Evolutionary conservation across 2,113 vertebrate genomes (phyloP).

Genomic region (Gadus chalcogrammus): DNA sequence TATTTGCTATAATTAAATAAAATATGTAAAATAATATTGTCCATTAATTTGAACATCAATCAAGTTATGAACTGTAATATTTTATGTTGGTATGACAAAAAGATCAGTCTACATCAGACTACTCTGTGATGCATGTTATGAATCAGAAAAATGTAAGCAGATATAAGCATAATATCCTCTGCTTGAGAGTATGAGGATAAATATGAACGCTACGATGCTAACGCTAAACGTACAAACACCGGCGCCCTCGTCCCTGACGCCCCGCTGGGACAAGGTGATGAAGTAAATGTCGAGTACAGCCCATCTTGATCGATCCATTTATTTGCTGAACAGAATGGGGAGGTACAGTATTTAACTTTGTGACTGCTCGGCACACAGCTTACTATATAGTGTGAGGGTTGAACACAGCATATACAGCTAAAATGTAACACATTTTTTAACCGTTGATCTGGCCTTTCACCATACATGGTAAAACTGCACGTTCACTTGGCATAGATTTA

Average conservation of each 20-base stretch:
- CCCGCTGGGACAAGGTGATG: too few species aligned
- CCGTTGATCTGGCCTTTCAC: conserved; percentile 30
- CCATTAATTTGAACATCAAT: background rate
- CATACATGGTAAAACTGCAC: conserved; percentile 35
- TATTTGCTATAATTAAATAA: too few species aligned
- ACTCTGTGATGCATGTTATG: too few species aligned
- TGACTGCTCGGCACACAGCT: conserved; percentile 49
- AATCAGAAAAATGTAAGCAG: too few species aligned
- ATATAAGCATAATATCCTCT: too few species aligned
- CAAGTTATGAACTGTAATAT: background rate
- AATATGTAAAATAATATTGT: background rate
- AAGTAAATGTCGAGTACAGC: background rate
- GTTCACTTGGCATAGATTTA: conserved; percentile 44
- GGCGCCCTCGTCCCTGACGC: too few species aligned
- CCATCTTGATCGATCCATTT: conserved; percentile 46
- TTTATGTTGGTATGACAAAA: too few species aligned
- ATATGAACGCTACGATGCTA: too few species aligned
- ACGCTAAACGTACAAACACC: too few species aligned
- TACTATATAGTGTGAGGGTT: conserved; percentile 43
- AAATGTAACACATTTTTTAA: conserved; percentile 47
- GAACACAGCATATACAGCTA: conserved; percentile 48
- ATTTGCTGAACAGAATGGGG: conserved; percentile 63
- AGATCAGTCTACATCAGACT: too few species aligned
- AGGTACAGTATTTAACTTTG: conserved; percentile 52
- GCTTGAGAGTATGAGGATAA: too few species aligned